Evolutionary conservation across 2,113 vertebrate species (phyloP), one percentile per base, ranked within the genome.

Genomic region (Corythornis madagascariensis): DNA sequence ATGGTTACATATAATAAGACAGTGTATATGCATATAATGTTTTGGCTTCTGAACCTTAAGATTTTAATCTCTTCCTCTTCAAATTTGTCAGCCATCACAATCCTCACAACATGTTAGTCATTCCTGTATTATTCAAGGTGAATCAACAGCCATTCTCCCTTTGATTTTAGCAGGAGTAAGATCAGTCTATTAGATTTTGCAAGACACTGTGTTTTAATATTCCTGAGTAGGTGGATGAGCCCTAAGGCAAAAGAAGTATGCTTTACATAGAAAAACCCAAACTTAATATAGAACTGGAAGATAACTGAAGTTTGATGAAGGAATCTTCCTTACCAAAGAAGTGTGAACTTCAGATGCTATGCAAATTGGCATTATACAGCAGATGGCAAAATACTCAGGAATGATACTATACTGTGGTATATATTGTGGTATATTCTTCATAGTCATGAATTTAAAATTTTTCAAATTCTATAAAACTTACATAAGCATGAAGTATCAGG

Each of bases 391-490:
- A 70, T 73, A 83, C 31, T 88, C 43, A 11, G 35, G 74, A 45
- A 72, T 85, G 78, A 59, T 31, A 63, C 43, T 91, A 18, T 33
- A 47, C 52, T 71, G 82, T 94, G 75, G 61, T 85, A 88, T 74
- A 35, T 38, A 38, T 38, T 38, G 35, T 38, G 9, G 35, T 38
- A 38, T 38, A 63, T 70, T 83, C 20, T 33, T 56, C 3, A 6
- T 55, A 55, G 24, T 24, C 76, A 88, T 17, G 64, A 85, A 93
- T 77, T 69, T 90, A 83, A 28, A 77, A 50, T 83, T 63, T 65
- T 65, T 86, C 31, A 79, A 57, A 75, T 79, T 65, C 74, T 76
- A 2, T 70, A 79, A 80, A 61, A 96, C 97, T 92, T 96, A 97
- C 96, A 1, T 66, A 73, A 78, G 87, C 97, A 97, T 22, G 71